Base-by-base conservation (phyloP, 1,140 invertebrate genomes). In the Elysia chlorotica region DNA sequence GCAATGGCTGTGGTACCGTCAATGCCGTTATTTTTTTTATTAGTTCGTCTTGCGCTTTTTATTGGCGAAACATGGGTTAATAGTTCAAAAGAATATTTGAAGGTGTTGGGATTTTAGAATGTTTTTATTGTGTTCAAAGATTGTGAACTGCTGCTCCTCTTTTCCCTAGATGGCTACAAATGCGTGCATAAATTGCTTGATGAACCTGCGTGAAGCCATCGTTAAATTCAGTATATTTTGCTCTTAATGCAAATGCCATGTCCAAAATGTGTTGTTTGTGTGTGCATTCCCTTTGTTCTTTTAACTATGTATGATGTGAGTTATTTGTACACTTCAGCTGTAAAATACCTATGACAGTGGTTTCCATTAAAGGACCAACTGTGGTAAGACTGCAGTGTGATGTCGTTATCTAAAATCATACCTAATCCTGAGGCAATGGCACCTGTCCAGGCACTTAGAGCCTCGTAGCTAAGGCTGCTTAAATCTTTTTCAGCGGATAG, bases 301-400 rank as follows among this genome's bases (percentile, higher is more conserved):
- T 48, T 48, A 48, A n/a, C n/a, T n/a, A n/a, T n/a, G n/a, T 14
- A 48, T 48, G 41, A 48, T 48, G 41, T n/a, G 10, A 70, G 17
- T 23, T 28, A 14, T 59, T 23, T 36, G 67, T 70, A 59, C 17
- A 59, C 54, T 0, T 23, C 4, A 6, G 31, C 19, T 31, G 33
- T 57, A 30, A 70, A 35, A 30, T 70, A 70, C 30, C 59, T 70
- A 35, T 59, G 41, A 30, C 67, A 70, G 54, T 70, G 67, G 33
- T 70, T 70, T 23, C 66, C 66, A 21, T 31, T 31, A 56, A 68
- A 68, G 6, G 41, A 17, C 14, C 66, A 25, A 33, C 37, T 28
- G 54, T 68, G 66, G 14, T 68, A 68, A 25, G 66, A 38, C 48
- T 68, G 66, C 6, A 30, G n/a, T 25, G 25, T 33, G 25, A 68